Evolutionary conservation across 2,797 vertebrate species (phyloP).

Genomic region (Amniataba percoides): DNA sequence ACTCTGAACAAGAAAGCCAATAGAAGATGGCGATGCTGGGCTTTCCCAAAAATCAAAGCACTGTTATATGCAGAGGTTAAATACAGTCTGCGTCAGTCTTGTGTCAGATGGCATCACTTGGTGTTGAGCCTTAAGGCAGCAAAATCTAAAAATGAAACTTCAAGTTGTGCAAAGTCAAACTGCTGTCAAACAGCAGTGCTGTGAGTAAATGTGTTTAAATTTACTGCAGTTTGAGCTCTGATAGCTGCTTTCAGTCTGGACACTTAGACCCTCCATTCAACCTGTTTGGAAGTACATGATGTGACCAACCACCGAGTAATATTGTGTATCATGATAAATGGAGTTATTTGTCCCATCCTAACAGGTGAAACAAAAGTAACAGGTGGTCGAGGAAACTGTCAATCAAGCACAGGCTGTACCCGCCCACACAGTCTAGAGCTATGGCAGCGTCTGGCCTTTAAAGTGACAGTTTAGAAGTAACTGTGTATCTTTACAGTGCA

Average conservation of each 20-base stretch:
- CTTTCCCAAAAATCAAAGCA: constrained; percentile 22
- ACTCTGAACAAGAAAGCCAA: neutral
- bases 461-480: neutral
- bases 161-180: constrained; percentile 40
- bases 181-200: constrained; percentile 34
- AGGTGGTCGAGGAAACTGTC: constrained; percentile 4
- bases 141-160: constrained; percentile 33
- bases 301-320: no score
- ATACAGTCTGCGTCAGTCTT: constrained; percentile 31
- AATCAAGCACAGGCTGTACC: neutral
- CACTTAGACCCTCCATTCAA: neutral
- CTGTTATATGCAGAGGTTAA: constrained; percentile 23
- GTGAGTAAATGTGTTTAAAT: constrained; percentile 14
- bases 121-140: constrained; percentile 37
- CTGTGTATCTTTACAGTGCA: neutral
- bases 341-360: no score
- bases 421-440: neutral
- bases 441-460: no score
- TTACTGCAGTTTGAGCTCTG: neutral
- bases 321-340: no score
- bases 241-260: neutral
- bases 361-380: neutral
- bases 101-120: constrained; percentile 35
- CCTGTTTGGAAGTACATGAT: no score
- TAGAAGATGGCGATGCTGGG: neutral